Base-by-base conservation (phyloP, 2,113 vertebrate genomes). In the Chrysemys picta region DNA sequence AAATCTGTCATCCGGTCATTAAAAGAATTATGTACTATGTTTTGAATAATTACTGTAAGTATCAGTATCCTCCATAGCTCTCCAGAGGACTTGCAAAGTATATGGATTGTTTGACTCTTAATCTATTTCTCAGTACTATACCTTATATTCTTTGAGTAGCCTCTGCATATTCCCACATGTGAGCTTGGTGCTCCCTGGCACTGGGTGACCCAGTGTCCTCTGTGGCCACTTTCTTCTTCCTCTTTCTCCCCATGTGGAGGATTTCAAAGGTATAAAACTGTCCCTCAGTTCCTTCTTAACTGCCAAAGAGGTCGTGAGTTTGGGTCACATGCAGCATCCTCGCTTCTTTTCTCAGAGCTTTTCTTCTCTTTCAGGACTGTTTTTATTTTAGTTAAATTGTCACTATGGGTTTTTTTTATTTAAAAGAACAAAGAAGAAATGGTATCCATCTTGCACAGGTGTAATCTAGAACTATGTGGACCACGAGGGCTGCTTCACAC, bases 81-180 rank as follows among this genome's bases (percentile, higher is more conserved):
- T 80, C 3, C 42, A 62, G 1, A 2, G 3, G n/a, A 62, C 88
- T 92, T 84, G 76, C 49, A 82, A 2, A 21, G 69, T 78, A 53
- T 56, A 3, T 53, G 52, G 38, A 19, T 62, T 22, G 2, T 6
- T 38, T 87, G 1, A 19, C 83, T 10, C 92, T 0, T 87, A 3
- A 8, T 87, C 88, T 79, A 17, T 38, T 87, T 93, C 89, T 62
- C 2, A 1, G 82, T 80, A 8, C 45, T 25, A 4, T 1, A 0
- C 47, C 8, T 84, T 29, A 6, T 47, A 16, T 38, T 8, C 38
- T 8, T 69, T 80, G 62, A 79, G 85, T 5, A 72, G 80, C 29
- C 56, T 80, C 0, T 80, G 1, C 24, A 22, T 78, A 45, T 84
- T 29, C 3, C 5, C 75, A 10, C 57, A 80, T 84, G 42, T 0